phyloP scores from a whole-genome alignment of 2,113 vertebrate genomes.

The Semnornis frantzii region DNA sequence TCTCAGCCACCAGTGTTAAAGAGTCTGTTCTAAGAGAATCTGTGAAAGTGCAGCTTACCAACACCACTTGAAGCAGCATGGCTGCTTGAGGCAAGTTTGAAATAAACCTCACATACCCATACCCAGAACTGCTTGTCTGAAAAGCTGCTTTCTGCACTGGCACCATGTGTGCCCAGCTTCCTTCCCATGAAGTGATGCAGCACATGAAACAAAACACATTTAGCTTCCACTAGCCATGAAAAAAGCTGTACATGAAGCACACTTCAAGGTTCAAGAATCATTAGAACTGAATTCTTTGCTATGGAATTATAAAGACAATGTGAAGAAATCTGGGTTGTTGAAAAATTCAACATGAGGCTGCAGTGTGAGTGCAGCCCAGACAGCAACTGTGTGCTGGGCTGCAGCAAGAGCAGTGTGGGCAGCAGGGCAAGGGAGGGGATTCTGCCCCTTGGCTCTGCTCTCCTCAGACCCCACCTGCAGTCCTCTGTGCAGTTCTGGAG shows the following conservation, averaged over 20 bases:
- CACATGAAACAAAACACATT: accelerated
- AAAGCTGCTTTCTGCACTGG: neutral
- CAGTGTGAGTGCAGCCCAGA: no score
- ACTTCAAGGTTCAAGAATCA: accelerated
- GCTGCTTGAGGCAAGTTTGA: neutral
- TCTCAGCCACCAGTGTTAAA: no score
- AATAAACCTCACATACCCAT: neutral
- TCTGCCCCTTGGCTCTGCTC: no score
- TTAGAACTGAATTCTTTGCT: neutral
- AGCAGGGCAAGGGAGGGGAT: no score
- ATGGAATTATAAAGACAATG: neutral
- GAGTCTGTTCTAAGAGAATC: neutral
- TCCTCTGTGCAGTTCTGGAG: no score
- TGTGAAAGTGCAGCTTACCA: neutral
- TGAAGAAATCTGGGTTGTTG: neutral
- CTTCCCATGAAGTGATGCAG: accelerated
- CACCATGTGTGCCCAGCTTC: accelerated
- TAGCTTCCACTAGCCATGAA: accelerated
- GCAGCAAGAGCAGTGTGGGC: no score
- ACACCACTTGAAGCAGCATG: neutral
- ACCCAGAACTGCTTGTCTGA: neutral
- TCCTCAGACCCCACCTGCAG: no score
- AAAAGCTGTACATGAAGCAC: neutral
- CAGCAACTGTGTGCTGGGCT: no score
- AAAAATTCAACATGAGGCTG: no score